Evolutionary conservation across 2,888 invertebrate species (phyloP).

Genomic region (Odontothrips loti): DNA sequence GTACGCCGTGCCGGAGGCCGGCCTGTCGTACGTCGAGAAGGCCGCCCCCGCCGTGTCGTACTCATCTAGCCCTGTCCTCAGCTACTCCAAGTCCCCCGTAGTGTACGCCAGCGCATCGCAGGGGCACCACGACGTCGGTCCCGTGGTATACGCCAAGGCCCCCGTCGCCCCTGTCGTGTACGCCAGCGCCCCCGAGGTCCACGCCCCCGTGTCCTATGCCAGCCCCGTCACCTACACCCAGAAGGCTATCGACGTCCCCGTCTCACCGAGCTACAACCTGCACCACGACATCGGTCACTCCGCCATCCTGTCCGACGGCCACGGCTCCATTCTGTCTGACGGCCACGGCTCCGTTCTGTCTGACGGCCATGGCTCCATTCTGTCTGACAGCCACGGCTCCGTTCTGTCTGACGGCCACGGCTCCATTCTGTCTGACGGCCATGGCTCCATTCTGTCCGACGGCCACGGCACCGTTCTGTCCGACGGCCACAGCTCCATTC

Average conservation of each 20-base stretch:
- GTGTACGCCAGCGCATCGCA: background rate
- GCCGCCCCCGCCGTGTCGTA: background rate
- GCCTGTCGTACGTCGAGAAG: background rate
- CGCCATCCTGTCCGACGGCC: background rate
- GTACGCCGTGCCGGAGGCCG: constrained; percentile 15
- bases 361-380: too few relatives aligned
- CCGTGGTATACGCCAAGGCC: background rate
- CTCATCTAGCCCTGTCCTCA: background rate
- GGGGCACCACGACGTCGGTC: background rate
- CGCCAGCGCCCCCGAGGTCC: background rate
- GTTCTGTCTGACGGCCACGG: background rate
- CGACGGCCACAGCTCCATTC: too few relatives aligned
- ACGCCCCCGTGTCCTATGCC: constrained; percentile 4
- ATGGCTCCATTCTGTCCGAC: background rate
- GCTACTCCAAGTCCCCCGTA: background rate
- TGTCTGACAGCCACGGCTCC: too few relatives aligned
- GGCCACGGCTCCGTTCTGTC: too few relatives aligned
- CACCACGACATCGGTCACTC: constrained; percentile 3
- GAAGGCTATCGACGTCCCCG: background rate
- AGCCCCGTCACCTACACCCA: background rate
- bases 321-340: background rate
- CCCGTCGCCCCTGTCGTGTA: background rate
- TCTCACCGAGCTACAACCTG: background rate
- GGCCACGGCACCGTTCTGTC: background rate
- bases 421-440: too few relatives aligned